These are phyloP conservation scores for Lagria hirta DNA, from an alignment of 2,888 invertebrate species.

Conservation along the genomic window DNA sequence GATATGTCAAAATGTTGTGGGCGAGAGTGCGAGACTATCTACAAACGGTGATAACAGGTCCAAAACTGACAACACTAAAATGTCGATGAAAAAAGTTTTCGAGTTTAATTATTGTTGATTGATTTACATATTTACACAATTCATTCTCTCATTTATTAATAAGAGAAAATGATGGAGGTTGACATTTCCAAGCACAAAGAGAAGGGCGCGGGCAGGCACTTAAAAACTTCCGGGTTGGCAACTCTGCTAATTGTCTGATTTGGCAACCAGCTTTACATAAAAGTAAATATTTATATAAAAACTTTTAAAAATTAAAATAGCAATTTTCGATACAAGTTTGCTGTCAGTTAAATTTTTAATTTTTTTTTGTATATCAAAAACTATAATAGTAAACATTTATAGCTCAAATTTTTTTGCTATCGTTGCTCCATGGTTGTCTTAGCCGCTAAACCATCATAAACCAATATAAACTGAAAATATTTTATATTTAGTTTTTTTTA, in stretches of 20 bases:
- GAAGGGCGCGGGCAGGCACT: slow-evolving; percentile 5
- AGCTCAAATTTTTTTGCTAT: no score
- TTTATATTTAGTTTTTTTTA: no score
- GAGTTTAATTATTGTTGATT: no score
- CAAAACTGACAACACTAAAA: slow-evolving; percentile 13
- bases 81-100: slow-evolving; percentile 3
- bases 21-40: slow-evolving; percentile 37
- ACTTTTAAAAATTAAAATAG: not conserved
- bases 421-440: no score
- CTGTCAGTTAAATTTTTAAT: no score
- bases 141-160: slow-evolving; percentile 6
- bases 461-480: no score
- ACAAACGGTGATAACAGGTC: slow-evolving; percentile 4
- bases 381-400: no score
- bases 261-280: slow-evolving; percentile 8
- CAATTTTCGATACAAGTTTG: no score
- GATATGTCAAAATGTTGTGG: slow-evolving; percentile 39
- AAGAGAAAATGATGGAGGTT: slow-evolving; percentile 9
- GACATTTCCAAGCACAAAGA: slow-evolving; percentile 31
- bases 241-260: not conserved
- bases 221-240: slow-evolving; percentile 4
- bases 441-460: no score
- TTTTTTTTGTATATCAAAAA: no score
- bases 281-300: not conserved
- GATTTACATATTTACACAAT: slow-evolving; percentile 23